Base-by-base conservation (phyloP, 2,113 vertebrate genomes). In the Neotoma lepida region DNA sequence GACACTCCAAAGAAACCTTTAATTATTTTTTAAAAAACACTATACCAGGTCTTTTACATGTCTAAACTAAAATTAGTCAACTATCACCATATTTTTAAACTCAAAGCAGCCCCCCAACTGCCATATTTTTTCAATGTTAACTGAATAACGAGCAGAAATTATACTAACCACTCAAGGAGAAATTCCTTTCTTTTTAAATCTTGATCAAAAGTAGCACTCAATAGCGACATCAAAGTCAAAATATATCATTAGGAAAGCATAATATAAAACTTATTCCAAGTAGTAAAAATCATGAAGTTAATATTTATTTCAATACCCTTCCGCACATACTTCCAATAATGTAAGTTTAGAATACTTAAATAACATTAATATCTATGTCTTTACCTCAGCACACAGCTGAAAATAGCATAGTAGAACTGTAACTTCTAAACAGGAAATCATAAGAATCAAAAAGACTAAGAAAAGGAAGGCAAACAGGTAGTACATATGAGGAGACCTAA, bases 401-500 rank as follows among this genome's bases (percentile, higher is more conserved):
- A 99, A 99, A 98, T 99, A 99, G 98, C 99, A 99, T 64, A 99
- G 98, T 97, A 99, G 97, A 97, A 99, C 98, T 9, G 99, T 99
- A 93, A 99, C 99, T 97, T 99, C 99, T 0, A 99, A 99, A 97
- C 99, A 99, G 0, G 99, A 99, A 95, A 99, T 99, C 92, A 99
- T 97, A 49, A 99, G 98, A 95, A 99, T 99, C 95, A 99, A 99
- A 97, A 99, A 99, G 94, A 99, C 98, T 96, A 99, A 98, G 97
- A 99, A 99, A 70, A 99, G 98, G 98, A 99, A 99, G 30, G 98
- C 99, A 96, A 99, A 99, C 99, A 99, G 99, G 98, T 99, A 99
- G 97, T 99, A 99, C 99, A 99, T 99, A 97, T 99, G 99, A 98
- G 99, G 99, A 96, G 99, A 99, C 99, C 99, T 99, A 97, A 97